phyloP scores from a whole-genome alignment of 2,113 vertebrate species.

The Prietella phreatophila region DNA sequence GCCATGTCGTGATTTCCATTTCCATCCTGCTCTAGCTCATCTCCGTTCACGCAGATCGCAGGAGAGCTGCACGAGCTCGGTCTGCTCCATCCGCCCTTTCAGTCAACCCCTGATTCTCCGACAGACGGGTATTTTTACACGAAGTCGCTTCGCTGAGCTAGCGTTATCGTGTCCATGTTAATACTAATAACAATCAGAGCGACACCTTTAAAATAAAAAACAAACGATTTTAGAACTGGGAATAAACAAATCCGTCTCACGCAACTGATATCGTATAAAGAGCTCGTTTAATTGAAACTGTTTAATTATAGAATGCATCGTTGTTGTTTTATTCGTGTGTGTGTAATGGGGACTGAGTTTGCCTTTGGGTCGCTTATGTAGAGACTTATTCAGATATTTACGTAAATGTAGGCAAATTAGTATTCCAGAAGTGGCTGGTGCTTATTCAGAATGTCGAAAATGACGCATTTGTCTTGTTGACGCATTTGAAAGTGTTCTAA shows the following conservation, averaged over 20 bases:
- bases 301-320: not conserved
- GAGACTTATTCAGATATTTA: not conserved
- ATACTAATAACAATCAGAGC: not conserved
- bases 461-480: not conserved
- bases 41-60: not conserved
- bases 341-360: too few relatives aligned
- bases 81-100: not conserved
- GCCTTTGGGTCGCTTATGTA: not conserved
- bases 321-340: not conserved
- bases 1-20: not conserved
- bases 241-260: not conserved
- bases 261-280: not conserved
- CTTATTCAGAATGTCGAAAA: too few relatives aligned
- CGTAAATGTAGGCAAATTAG: not conserved
- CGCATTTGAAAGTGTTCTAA: not conserved
- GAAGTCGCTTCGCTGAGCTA: not conserved
- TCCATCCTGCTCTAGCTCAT: not conserved
- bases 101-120: not conserved
- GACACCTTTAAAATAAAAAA: too few relatives aligned
- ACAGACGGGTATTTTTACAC: not conserved
- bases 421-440: not conserved
- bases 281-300: not conserved
- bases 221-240: not conserved
- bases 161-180: not conserved
- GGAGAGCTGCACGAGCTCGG: not conserved